Conservation (phyloP, 2,888 invertebrate genomes). For the Drosophila antonietae region DNA sequence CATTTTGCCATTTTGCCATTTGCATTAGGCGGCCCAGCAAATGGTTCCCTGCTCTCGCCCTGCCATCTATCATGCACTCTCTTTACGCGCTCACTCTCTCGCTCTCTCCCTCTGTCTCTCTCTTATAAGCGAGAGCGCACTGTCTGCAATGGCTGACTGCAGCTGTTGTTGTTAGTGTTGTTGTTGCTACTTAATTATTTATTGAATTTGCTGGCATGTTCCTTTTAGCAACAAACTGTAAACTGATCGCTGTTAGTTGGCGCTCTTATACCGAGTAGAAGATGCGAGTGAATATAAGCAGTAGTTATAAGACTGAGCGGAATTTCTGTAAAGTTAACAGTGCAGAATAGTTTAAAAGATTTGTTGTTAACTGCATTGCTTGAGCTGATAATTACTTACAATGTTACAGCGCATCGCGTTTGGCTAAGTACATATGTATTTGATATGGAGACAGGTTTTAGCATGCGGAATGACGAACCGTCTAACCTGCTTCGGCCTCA, state of each 20-base stretch:
- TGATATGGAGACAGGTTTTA: conserved; percentile 27
- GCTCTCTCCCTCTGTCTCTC: conserved; percentile 1
- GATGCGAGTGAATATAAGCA: neutral
- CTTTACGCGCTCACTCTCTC: conserved; percentile 3
- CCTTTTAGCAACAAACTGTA: neutral
- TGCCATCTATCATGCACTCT: conserved; percentile 7
- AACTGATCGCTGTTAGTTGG: neutral
- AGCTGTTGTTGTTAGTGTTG: conserved; percentile 22
- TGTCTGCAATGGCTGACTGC: conserved; percentile 30
- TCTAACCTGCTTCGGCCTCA: conserved; percentile 29
- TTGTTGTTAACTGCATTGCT: neutral
- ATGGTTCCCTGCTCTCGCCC: conserved; percentile 5
- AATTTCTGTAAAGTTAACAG: neutral
- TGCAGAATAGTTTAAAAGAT: neutral
- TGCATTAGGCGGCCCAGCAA: conserved; percentile 56
- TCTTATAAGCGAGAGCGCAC: conserved; percentile 19
- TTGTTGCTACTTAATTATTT: conserved; percentile 23
- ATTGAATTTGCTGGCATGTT: conserved; percentile 7
- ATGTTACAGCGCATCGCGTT: neutral
- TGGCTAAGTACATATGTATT: neutral
- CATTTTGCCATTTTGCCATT: conserved; percentile 45
- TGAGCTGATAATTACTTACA: neutral
- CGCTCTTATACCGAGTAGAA: neutral
- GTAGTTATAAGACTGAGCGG: neutral
- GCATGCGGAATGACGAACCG: conserved; percentile 26